Base-by-base conservation (phyloP, 2,113 vertebrate genomes). In the Saccopteryx bilineata region DNA sequence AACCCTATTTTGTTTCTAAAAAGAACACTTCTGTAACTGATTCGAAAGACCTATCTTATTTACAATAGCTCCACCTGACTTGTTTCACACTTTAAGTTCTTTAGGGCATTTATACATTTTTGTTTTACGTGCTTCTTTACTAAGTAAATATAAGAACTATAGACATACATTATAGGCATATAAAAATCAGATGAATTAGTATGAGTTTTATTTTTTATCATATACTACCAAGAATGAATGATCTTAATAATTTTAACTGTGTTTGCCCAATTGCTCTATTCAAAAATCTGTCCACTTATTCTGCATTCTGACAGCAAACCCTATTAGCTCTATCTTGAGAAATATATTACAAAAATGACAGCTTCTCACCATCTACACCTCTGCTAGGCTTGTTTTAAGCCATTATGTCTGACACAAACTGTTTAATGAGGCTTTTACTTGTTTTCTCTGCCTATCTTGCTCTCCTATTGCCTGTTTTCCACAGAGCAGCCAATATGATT, bases 41-140 rank as follows among this genome's bases (percentile, higher is more conserved):
- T 95, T 85, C 90, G 61, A 3, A 13, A 95, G 87, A 95, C 78
- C 31, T 85, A 7, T 23, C 2, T 90, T 95, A 91, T 87, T 97
- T 97, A 33, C 10, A 95, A 3, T 9, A 46, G 24, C 5, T 96
- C 21, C 21, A 80, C 50, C 92, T 54, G 52, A 50, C 46, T 39
- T 86, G 5, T 85, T 90, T 31, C 39, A 82, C 1, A 50, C 31
- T 89, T 65, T 82, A 82, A 12, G 24, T 84, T 46, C 66, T 63
- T 79, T 61, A 74, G 33, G 21, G 23, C 26, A 72, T 76, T 88
- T 85, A 48, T 0, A 48, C 19, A 78, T 54, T 87, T 86, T 93
- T 83, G 80, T 56, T 78, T 95, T 71, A 15, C 60, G 87, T 78
- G 1, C 4, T 1, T 65, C 18, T 90, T 75, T 78, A 46, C 11